phyloP scores from a whole-genome alignment of 2,113 vertebrate genomes.

The Osmerus eperlanus region DNA sequence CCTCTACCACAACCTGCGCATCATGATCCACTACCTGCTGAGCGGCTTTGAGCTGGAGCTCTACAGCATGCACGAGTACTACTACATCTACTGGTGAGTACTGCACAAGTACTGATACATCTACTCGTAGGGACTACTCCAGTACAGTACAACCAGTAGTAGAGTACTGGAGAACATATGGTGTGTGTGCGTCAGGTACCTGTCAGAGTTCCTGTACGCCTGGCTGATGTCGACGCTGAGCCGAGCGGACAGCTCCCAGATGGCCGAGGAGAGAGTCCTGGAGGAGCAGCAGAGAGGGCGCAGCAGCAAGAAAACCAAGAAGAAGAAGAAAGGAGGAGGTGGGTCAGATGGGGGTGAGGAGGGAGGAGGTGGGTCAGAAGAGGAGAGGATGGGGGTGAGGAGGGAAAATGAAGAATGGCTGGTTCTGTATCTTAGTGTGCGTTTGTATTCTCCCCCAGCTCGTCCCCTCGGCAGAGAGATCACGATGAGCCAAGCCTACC shows the following conservation, averaged over 20 bases:
- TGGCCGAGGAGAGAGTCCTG: constrained; percentile 94
- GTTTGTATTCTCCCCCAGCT: constrained; percentile 68
- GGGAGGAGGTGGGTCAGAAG: background rate
- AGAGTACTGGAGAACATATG: background rate
- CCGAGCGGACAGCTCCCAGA: constrained; percentile 94
- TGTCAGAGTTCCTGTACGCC: constrained; percentile 96
- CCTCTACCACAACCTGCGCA: constrained; percentile 95
- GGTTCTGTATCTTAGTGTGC: background rate
- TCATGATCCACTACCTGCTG: constrained; percentile 98
- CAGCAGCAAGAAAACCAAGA: constrained; percentile 98
- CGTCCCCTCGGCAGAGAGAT: constrained; percentile 95
- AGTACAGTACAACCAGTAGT: background rate
- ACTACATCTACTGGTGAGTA: constrained; percentile 96
- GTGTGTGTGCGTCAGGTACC: constrained; percentile 77
- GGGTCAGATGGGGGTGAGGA: background rate
- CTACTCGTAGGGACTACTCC: background rate
- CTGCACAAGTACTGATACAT: background rate
- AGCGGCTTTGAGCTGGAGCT: constrained; percentile 98
- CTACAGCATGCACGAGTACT: constrained; percentile 99
- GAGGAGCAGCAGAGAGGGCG: constrained; percentile 96
- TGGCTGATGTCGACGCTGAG: constrained; percentile 99
- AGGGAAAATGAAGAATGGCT: no score
- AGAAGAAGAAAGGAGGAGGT: constrained; percentile 92
- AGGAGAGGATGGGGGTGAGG: background rate
- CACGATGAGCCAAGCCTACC: constrained; percentile 97